These are phyloP conservation scores for Seriola quinqueradiata DNA, from an alignment of 2,113 vertebrate genomes.

Conservation along the genomic window DNA sequence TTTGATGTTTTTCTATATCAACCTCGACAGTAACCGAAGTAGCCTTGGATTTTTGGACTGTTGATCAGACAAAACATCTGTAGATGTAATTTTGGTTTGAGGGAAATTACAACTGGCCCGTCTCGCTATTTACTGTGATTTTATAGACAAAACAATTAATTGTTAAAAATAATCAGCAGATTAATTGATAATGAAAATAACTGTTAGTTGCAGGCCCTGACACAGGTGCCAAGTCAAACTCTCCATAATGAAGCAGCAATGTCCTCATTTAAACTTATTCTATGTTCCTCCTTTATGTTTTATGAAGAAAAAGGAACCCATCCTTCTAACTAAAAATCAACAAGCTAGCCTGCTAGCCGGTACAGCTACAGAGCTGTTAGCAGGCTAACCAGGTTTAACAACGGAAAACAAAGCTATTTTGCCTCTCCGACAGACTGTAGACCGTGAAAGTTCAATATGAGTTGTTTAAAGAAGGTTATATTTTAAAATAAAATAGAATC, in stretches of 20 bases:
- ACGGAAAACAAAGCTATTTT: background rate
- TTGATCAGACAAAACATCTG: too few species aligned
- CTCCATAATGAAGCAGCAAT: background rate
- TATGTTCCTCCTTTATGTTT: background rate
- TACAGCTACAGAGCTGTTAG: slow-evolving; percentile 29
- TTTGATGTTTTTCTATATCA: too few species aligned
- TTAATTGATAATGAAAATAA: too few species aligned
- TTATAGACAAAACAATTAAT: too few species aligned
- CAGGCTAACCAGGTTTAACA: slow-evolving; percentile 18
- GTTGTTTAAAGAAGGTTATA: fast-evolving
- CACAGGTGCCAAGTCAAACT: background rate
- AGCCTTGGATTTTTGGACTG: too few species aligned
- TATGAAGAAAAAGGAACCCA: background rate
- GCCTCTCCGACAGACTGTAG: fast-evolving
- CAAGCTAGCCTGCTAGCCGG: slow-evolving; percentile 26
- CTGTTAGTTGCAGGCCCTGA: too few species aligned
- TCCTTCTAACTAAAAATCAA: background rate
- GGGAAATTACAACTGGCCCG: too few species aligned
- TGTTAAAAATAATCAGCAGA: too few species aligned
- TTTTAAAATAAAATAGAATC: fast-evolving
- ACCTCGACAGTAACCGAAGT: too few species aligned
- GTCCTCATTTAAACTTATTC: background rate
- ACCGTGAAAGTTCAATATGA: background rate
- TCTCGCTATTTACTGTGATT: too few species aligned
- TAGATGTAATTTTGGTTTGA: too few species aligned